phyloP scores from a whole-genome alignment of 30 jellyfish, hydroid and myxozoan species.

The Morbakka virulenta region DNA sequence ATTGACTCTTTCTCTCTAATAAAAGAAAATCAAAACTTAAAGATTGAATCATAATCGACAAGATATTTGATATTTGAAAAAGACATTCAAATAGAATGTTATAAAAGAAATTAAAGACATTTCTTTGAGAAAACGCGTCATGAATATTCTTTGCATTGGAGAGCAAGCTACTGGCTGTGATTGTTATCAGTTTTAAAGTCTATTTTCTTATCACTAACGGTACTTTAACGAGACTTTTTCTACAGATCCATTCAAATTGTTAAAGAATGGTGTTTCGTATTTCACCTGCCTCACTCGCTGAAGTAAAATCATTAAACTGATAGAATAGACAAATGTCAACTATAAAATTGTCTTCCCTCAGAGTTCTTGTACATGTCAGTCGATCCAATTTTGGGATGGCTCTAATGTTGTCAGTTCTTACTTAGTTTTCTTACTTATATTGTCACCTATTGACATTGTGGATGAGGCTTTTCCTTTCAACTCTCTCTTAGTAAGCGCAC shows the following conservation, averaged over 20 bases:
- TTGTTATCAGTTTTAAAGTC: background rate
- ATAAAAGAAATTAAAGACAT: too few relatives aligned
- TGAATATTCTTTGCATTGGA: background rate
- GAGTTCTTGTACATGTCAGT: background rate
- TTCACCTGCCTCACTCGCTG: background rate
- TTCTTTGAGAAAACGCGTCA: background rate
- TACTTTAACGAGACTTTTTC: background rate
- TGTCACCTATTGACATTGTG: background rate
- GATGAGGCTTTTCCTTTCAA: background rate
- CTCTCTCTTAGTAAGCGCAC: background rate
- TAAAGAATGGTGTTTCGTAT: background rate
- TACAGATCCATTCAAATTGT: background rate
- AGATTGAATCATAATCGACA: too few relatives aligned
- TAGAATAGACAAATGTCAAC: background rate
- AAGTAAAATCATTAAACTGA: background rate
- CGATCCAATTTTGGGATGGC: background rate
- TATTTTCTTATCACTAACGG: background rate
- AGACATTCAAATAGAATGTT: too few relatives aligned
- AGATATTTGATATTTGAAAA: too few relatives aligned
- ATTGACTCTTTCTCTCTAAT: too few relatives aligned
- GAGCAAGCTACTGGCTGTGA: background rate
- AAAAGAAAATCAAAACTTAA: too few relatives aligned
- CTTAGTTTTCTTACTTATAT: too few relatives aligned
- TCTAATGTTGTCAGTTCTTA: background rate
- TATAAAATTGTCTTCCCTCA: background rate